These are phyloP conservation scores for Pristionchus arcanus DNA, from an alignment of 2,888 invertebrate species.

Conservation along the genomic window DNA sequence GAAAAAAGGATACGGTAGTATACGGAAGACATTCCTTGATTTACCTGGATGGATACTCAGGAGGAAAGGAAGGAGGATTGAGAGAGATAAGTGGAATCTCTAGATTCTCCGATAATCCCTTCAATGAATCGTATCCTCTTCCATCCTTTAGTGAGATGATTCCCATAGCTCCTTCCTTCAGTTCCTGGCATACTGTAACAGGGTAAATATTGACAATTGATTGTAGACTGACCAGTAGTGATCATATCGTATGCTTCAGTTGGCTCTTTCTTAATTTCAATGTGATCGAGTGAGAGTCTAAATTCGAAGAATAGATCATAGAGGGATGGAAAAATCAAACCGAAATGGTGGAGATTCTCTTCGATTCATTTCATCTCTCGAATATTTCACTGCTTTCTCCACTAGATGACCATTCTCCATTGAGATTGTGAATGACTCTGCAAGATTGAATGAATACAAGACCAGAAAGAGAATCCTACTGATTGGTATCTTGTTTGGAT, in stretches of 20 bases:
- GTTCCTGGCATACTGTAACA: constrained; percentile 74
- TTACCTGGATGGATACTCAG: constrained; percentile 51
- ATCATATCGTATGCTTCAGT: constrained; percentile 69
- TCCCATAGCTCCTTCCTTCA: constrained; percentile 77
- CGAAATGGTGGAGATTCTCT: constrained; percentile 68
- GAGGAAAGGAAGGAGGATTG: constrained; percentile 54
- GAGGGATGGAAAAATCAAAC: constrained; percentile 53
- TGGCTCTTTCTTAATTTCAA: constrained; percentile 63
- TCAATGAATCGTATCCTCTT: constrained; percentile 65
- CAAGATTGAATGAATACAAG: constrained; percentile 29
- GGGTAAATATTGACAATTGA: not conserved
- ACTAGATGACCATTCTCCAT: constrained; percentile 66
- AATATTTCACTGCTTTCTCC: constrained; percentile 65
- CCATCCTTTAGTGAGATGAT: constrained; percentile 73
- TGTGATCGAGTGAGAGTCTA: constrained; percentile 69
- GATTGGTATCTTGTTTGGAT: constrained; percentile 71
- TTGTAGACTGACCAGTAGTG: constrained; percentile 58
- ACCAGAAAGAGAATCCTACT: constrained; percentile 59
- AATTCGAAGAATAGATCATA: constrained; percentile 11
- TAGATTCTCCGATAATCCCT: constrained; percentile 67
- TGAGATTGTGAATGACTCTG: constrained; percentile 75
- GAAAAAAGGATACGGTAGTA: constrained; percentile 13
- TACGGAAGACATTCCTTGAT: not conserved
- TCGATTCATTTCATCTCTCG: constrained; percentile 66
- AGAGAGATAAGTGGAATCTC: constrained; percentile 68